A percentile compares a stretch with the other conserved stretches of the same genome.
These are phyloP conservation scores for Agrilus biguttatus DNA, from an alignment of 2,888 invertebrate genomes.

Conservation along the genomic window DNA sequence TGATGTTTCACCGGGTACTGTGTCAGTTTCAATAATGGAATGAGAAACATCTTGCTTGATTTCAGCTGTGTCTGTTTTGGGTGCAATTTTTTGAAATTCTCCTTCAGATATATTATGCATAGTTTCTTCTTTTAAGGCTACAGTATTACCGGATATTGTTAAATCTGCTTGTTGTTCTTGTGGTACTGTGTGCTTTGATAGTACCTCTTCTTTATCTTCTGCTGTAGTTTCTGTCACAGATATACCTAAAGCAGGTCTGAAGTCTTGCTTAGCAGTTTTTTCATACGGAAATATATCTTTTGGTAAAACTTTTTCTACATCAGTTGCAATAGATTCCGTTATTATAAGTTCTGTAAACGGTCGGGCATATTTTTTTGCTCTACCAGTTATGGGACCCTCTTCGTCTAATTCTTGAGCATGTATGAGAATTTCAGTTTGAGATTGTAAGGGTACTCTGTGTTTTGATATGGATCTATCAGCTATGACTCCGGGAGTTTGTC, in stretches of 20 bases:
- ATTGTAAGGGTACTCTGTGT: constrained; percentile 33
- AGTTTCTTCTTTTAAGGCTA: constrained; percentile 35
- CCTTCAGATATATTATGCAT: constrained; percentile 31
- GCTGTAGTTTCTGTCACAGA: constrained; percentile 43
- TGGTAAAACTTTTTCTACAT: constrained; percentile 34
- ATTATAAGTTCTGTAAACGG: constrained; percentile 37
- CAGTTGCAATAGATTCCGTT: constrained; percentile 37
- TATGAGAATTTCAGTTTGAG: constrained; percentile 31
- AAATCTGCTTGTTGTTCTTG: constrained; percentile 36
- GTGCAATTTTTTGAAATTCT: constrained; percentile 29
- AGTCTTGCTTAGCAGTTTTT: constrained; percentile 37
- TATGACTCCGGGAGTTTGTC: constrained; percentile 24
- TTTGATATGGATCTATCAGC: constrained; percentile 20
- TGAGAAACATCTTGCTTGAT: constrained; percentile 32
- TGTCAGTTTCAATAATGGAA: constrained; percentile 32
- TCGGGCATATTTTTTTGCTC: constrained; percentile 34
- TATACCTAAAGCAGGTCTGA: constrained; percentile 43
- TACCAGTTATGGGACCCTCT: constrained; percentile 29
- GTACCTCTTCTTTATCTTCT: constrained; percentile 36
- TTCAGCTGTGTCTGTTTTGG: constrained; percentile 29
- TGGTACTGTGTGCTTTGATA: constrained; percentile 27
- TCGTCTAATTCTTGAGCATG: constrained; percentile 32
- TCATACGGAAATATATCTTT: constrained; percentile 39
- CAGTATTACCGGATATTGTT: constrained; percentile 36
- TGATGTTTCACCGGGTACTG: constrained; percentile 38